Evolutionary conservation across 2,113 vertebrate genomes (phyloP).

Genomic region (Sylvia atricapilla): DNA sequence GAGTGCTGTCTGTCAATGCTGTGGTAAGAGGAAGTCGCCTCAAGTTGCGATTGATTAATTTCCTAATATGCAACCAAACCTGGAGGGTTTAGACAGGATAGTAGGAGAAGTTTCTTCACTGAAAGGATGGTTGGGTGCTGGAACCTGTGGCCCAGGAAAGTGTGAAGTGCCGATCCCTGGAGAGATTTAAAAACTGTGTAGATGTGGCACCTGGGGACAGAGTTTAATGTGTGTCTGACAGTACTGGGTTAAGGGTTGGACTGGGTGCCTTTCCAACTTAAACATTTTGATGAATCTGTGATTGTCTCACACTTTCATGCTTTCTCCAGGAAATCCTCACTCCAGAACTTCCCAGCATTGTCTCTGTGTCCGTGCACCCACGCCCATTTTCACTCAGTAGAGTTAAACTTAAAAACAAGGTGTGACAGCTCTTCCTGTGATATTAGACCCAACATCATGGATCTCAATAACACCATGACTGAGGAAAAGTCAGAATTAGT

Average conservation of each 20-base stretch:
- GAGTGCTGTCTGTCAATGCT: not conserved
- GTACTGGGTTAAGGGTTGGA: not conserved
- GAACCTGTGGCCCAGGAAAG: not conserved
- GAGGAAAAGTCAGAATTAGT: slow-evolving; percentile 24
- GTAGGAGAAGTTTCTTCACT: not conserved
- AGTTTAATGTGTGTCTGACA: not conserved
- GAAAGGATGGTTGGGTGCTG: not conserved
- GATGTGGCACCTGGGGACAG: not conserved
- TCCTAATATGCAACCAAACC: not conserved
- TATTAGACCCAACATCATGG: not conserved
- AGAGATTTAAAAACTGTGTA: rapidly evolving
- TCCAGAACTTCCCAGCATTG: not conserved
- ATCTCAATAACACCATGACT: not conserved
- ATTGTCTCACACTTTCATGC: not conserved
- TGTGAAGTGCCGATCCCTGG: not conserved
- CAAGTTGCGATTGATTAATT: not conserved
- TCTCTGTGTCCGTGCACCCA: not conserved
- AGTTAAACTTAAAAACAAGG: not conserved
- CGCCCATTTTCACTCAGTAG: not conserved
- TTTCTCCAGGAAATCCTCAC: not conserved
- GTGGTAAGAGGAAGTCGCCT: not conserved
- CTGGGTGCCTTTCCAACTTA: not conserved
- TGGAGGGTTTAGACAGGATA: not conserved
- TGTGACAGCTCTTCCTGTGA: not conserved
- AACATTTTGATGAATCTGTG: not conserved